These are phyloP conservation scores for Anthonomus grandis DNA, from an alignment of 1,140 invertebrate genomes.

Conservation along the genomic window DNA sequence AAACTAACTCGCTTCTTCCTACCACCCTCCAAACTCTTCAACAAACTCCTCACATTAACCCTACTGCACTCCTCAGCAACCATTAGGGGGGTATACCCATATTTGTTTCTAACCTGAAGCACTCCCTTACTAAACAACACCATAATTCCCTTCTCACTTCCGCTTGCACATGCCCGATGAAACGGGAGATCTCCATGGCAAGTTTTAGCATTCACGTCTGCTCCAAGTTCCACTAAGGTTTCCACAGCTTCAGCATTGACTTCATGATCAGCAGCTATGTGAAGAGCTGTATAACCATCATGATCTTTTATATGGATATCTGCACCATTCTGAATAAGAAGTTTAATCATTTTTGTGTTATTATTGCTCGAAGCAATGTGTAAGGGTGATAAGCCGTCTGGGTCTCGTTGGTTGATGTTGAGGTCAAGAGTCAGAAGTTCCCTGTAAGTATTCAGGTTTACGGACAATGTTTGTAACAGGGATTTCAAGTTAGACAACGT, in stretches of 20 bases:
- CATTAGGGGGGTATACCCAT: slow-evolving; percentile 19
- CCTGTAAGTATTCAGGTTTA: slow-evolving; percentile 10
- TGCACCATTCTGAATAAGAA: slow-evolving; percentile 26
- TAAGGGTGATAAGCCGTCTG: slow-evolving; percentile 24
- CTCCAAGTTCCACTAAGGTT: slow-evolving; percentile 22
- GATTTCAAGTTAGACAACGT: no score
- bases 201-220: slow-evolving; percentile 9
- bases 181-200: slow-evolving; percentile 33
- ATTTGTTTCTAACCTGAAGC: slow-evolving; percentile 20
- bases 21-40: slow-evolving; percentile 5
- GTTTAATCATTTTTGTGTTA: slow-evolving; percentile 8
- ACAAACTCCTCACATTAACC: slow-evolving; percentile 12
- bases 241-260: slow-evolving; percentile 15
- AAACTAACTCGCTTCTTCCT: neutral
- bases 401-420: slow-evolving; percentile 22
- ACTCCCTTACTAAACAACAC: slow-evolving; percentile 20
- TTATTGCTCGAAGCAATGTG: slow-evolving; percentile 29
- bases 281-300: slow-evolving; percentile 34
- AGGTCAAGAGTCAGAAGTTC: slow-evolving; percentile 13
- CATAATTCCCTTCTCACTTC: slow-evolving; percentile 22
- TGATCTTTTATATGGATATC: slow-evolving; percentile 26
- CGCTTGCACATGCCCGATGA: slow-evolving; percentile 28
- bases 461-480: no score
- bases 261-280: slow-evolving; percentile 26
- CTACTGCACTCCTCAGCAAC: slow-evolving; percentile 22